Base-by-base conservation (phyloP, 2,888 invertebrate species). In the Cephus pygmeus region DNA sequence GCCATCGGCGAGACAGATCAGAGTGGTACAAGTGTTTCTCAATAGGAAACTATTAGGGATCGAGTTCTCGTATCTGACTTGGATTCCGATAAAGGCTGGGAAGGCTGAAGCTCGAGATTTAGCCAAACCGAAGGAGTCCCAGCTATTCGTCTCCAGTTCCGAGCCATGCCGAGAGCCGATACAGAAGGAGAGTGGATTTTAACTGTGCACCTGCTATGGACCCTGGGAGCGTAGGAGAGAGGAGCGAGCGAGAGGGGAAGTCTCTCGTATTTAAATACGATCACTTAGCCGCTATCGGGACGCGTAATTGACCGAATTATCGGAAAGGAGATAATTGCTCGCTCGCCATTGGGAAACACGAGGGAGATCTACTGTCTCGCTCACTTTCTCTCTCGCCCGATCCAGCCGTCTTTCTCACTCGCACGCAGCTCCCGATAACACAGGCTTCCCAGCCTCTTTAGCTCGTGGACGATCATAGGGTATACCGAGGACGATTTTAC, bases 221-320 rank as follows among this genome's bases (percentile, higher is more conserved):
- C 23, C 23, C 9, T 9, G 15, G 2, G 6, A 56, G 56, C 56
- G 23, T 23, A 56, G 23, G 9, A 23, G 23, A 56, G 23, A 56
- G 23, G 56, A 56, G 23, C 0, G 23, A 56, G 56, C 9, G 56
- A 56, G 56, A 56, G 56, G 1, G 6, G 23, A 9, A 6, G 56
- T 35, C 33, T 23, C 35, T 73, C 75, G n/a, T 71, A 71, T 71
- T 71, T 71, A 71, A 71, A 71, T 71, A n/a, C 71, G 71, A 71
- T 40, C 56, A 40, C 75, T 76, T 34, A 76, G 36, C 69, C 71
- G 81, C 82, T 85, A 86, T 85, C 85, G 77, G 77, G 71, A 71
- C 71, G 69, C 73, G 79, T 87, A 87, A 87, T 88, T 87, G 85
- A 84, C 84, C 83, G 82, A 87, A 87, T 87, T 87, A 86, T 83